phyloP scores from a whole-genome alignment of 1,140 invertebrate species.

The Drosophila bifasciata region DNA sequence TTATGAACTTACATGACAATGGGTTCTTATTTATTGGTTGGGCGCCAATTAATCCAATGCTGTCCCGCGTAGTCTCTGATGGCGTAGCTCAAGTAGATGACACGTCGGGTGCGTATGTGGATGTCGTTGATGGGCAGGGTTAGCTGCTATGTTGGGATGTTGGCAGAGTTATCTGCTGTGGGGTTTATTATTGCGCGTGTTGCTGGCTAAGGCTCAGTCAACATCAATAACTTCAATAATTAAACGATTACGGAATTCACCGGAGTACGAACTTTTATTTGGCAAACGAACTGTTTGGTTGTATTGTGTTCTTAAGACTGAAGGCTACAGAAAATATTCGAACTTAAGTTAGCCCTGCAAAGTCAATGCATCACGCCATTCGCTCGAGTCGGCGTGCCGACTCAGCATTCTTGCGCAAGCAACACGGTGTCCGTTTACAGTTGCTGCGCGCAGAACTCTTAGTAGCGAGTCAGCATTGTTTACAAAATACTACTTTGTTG shows the following conservation, averaged over 20 bases:
- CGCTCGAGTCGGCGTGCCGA: not conserved
- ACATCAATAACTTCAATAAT: too few relatives aligned
- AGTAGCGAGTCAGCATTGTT: too few relatives aligned
- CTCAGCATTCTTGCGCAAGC: constrained; percentile 1
- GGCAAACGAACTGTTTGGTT: not conserved
- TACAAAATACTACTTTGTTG: too few relatives aligned
- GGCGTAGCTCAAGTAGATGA: not conserved
- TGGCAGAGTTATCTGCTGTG: too few relatives aligned
- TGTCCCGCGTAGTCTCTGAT: not conserved
- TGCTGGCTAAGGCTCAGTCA: too few relatives aligned
- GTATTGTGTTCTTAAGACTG: not conserved
- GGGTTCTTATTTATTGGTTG: not conserved
- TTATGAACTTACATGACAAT: not conserved
- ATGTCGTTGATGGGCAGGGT: too few relatives aligned
- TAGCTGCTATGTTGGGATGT: too few relatives aligned
- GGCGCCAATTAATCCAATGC: not conserved
- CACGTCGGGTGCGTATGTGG: not conserved
- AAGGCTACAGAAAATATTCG: not conserved
- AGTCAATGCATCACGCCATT: constrained; percentile 1
- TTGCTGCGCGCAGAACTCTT: too few relatives aligned
- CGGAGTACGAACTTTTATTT: not conserved
- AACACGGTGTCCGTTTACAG: not conserved
- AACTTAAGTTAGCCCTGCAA: not conserved
- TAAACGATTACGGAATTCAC: not conserved
- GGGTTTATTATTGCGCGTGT: too few relatives aligned